These are phyloP conservation scores for Oophaga pumilio DNA, from an alignment of 2,113 vertebrate species.

Conservation along the genomic window DNA sequence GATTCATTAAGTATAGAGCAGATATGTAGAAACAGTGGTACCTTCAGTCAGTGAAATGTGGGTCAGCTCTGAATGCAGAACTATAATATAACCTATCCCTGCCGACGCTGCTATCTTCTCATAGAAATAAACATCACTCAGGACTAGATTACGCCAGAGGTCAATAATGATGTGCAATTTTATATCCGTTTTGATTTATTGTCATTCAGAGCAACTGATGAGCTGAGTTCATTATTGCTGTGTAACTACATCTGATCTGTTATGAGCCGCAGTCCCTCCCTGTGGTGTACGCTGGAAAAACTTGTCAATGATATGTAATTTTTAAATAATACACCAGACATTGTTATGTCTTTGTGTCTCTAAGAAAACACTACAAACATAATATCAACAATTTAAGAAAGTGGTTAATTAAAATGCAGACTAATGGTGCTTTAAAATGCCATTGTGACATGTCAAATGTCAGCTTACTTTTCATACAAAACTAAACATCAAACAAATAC, in stretches of 20 bases:
- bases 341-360: constrained; percentile 51
- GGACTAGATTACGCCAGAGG: constrained; percentile 42
- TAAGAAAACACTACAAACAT: constrained; percentile 49
- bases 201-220: constrained; percentile 61
- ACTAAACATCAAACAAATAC: neutral
- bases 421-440: neutral
- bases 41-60: constrained; percentile 24
- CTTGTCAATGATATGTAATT: constrained; percentile 63
- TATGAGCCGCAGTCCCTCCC: constrained; percentile 58
- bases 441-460: constrained; percentile 43
- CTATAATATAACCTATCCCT: neutral
- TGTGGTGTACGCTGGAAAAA: constrained; percentile 54
- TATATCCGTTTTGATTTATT: constrained; percentile 58
- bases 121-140: constrained; percentile 1
- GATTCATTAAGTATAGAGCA: constrained; percentile 25
- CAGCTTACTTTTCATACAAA: constrained; percentile 7
- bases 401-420: constrained; percentile 39
- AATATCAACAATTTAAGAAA: constrained; percentile 28
- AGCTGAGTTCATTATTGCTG: constrained; percentile 62
- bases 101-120: neutral
- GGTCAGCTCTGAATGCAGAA: neutral
- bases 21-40: neutral
- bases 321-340: constrained; percentile 57
- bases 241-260: constrained; percentile 59
- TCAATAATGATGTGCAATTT: constrained; percentile 58